Conservation (phyloP, 2,797 vertebrate genomes). For the Dendrocincla tyrannina region DNA sequence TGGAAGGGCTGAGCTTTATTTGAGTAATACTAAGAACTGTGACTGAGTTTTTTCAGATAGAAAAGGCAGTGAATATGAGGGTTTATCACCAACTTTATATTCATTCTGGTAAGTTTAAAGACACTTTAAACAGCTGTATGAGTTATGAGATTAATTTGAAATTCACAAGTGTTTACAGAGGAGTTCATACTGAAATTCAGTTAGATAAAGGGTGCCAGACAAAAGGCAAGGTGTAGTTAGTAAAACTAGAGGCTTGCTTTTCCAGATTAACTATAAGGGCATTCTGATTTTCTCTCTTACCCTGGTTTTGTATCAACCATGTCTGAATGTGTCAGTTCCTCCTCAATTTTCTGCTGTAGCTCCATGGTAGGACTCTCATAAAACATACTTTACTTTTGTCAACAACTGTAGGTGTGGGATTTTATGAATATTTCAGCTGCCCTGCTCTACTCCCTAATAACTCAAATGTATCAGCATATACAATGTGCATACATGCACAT, state of each 20-base stretch:
- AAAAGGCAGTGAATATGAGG: not conserved
- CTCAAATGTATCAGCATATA: not conserved
- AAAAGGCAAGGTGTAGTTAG: not conserved
- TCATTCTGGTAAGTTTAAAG: not conserved
- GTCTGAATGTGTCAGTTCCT: not conserved
- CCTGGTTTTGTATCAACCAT: fast-evolving
- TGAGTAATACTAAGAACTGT: not conserved
- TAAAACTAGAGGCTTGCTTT: not conserved
- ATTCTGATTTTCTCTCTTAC: not conserved
- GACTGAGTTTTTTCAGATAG: not conserved
- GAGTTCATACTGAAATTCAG: not conserved
- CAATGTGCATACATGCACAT: not conserved
- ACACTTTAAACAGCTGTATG: not conserved
- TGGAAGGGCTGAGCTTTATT: not conserved
- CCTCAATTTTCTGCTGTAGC: not conserved
- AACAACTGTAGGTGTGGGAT: not conserved
- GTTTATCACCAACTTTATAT: not conserved
- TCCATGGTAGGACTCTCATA: not conserved
- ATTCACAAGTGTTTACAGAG: not conserved
- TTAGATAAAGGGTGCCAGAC: not conserved
- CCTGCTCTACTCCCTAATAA: not conserved
- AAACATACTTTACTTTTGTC: not conserved
- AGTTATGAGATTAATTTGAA: not conserved
- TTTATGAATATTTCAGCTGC: not conserved
- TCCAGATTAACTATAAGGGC: not conserved